Percentiles rank a stretch among this genome's conserved stretches.
Conservation (phyloP, 1,140 invertebrate genomes). For the Cotesia glomerata region DNA sequence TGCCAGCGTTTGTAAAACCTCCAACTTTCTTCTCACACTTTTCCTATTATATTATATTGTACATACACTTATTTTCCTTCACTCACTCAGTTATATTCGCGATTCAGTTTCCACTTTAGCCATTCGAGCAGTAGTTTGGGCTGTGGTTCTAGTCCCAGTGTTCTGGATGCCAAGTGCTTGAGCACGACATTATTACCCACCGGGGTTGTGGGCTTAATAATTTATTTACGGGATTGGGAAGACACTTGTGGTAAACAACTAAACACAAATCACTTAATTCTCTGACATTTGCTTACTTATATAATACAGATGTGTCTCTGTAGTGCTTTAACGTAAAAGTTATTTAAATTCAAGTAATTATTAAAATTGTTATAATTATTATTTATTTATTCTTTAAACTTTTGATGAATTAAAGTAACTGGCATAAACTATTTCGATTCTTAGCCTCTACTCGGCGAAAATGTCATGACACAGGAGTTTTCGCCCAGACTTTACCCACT, state of each 20-base stretch:
- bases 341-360: too few species aligned
- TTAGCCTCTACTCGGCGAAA: not conserved
- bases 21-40: not conserved
- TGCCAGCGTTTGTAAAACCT: slow-evolving; percentile 9
- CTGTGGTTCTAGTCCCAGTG: too few species aligned
- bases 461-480: not conserved
- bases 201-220: slow-evolving; percentile 14
- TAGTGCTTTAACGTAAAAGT: too few species aligned
- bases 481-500: not conserved
- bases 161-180: too few species aligned
- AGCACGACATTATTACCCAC: slow-evolving; percentile 8
- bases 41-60: not conserved
- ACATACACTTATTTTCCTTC: not conserved
- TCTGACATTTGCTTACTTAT: not conserved
- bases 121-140: too few species aligned
- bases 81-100: too few species aligned
- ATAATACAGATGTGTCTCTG: not conserved
- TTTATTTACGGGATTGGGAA: slow-evolving; percentile 21
- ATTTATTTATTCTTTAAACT: too few species aligned
- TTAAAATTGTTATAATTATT: too few species aligned
- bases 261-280: slow-evolving; percentile 26
- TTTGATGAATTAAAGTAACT: not conserved
- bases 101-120: too few species aligned
- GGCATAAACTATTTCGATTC: not conserved
- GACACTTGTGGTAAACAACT: slow-evolving; percentile 15